A percentile compares a stretch with the other conserved stretches of the same genome.
phyloP scores from a whole-genome alignment of 2,797 vertebrate genomes.

The Remorina albescens region DNA sequence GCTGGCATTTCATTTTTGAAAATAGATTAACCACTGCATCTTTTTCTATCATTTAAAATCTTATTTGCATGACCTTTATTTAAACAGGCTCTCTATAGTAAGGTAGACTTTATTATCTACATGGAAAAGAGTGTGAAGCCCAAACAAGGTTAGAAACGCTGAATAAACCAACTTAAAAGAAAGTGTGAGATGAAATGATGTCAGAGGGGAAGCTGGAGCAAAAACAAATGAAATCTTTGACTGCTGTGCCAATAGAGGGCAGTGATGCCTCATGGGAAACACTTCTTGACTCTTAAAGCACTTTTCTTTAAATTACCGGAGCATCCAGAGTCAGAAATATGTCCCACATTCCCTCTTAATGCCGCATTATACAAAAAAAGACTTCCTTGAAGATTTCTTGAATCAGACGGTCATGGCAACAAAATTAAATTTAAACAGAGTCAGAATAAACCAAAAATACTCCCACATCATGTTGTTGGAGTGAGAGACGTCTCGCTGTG shows the following conservation, averaged over 20 bases:
- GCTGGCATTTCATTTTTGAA: slow-evolving; percentile 57
- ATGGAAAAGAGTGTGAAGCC: background rate
- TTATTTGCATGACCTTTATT: slow-evolving; percentile 53
- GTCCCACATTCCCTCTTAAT: background rate
- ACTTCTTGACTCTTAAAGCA: background rate
- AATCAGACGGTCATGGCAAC: background rate
- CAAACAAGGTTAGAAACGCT: no score
- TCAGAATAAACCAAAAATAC: slow-evolving; percentile 7
- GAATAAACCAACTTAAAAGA: no score
- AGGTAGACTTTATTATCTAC: slow-evolving; percentile 8
- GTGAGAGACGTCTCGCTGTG: slow-evolving; percentile 25
- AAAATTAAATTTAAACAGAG: slow-evolving; percentile 20
- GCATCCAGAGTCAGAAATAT: background rate
- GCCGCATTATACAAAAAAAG: no score
- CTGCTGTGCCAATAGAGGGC: slow-evolving; percentile 59
- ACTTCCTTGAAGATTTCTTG: no score
- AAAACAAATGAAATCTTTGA: background rate
- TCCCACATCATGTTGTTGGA: slow-evolving; percentile 10
- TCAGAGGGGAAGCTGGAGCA: no score
- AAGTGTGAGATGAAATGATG: no score
- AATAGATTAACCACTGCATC: slow-evolving; percentile 24
- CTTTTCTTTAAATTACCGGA: slow-evolving; percentile 4
- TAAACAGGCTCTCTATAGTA: background rate
- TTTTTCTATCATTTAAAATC: background rate
- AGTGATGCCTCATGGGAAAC: slow-evolving; percentile 37